A percentile compares a stretch with the other conserved stretches of the same genome.
Evolutionary conservation across 2,888 invertebrate species (phyloP).

Genomic region (Megamerina dolium): DNA sequence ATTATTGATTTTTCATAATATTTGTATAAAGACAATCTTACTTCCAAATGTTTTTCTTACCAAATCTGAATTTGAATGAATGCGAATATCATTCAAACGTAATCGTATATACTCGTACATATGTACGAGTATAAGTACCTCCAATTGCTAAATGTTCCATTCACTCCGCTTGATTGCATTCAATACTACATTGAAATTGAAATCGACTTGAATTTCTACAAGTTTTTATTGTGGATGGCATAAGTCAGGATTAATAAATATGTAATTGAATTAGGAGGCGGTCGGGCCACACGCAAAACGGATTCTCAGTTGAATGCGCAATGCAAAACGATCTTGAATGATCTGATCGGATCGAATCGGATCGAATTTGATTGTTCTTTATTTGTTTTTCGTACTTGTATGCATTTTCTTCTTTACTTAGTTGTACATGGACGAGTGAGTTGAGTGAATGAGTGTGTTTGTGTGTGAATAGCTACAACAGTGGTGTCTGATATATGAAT

Average conservation of each 20-base stretch:
- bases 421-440: background rate
- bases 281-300: slow-evolving; percentile 44
- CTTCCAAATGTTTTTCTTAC: no score
- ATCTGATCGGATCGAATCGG: slow-evolving; percentile 4
- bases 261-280: slow-evolving; percentile 37
- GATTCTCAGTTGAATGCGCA: slow-evolving; percentile 42
- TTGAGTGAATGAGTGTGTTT: no score
- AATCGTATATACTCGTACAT: background rate
- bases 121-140: background rate
- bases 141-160: no score
- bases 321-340: slow-evolving; percentile 18
- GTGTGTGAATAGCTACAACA: no score
- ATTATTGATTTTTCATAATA: no score
- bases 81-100: no score
- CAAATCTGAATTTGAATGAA: no score
- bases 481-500: no score
- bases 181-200: background rate
- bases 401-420: slow-evolving; percentile 2
- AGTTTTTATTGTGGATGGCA: slow-evolving; percentile 15
- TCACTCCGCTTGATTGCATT: background rate
- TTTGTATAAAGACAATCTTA: no score
- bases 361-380: slow-evolving; percentile 17
- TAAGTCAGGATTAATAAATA: slow-evolving; percentile 28
- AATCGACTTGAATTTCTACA: slow-evolving; percentile 23
- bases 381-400: no score